A percentile compares a stretch with the other conserved stretches of the same genome.
Evolutionary conservation across 2,113 vertebrate genomes (phyloP).

Genomic region (Balaeniceps rex): DNA sequence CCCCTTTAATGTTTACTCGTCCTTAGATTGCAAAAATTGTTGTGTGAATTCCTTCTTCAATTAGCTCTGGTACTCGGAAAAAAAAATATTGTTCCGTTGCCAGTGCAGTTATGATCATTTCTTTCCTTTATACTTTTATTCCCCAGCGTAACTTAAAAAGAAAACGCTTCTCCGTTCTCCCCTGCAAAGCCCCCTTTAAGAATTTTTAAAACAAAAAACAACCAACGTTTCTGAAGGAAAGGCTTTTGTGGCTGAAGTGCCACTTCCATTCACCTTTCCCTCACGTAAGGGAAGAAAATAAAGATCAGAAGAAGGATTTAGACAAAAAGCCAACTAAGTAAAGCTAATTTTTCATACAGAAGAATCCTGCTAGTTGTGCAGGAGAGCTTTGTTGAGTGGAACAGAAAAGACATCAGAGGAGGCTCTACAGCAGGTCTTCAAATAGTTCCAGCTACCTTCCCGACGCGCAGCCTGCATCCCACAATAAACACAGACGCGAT

Average conservation of each 20-base stretch:
- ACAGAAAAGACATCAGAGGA: neutral
- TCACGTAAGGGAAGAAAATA: neutral
- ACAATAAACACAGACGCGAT: neutral
- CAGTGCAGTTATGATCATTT: conserved; percentile 26
- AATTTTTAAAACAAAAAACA: conserved; percentile 38
- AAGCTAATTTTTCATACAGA: conserved; percentile 24
- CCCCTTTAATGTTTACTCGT: conserved; percentile 53
- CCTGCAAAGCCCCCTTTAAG: conserved; percentile 23
- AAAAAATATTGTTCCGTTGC: conserved; percentile 4
- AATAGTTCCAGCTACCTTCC: neutral
- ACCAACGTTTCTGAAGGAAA: neutral
- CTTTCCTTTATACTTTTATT: conserved; percentile 46
- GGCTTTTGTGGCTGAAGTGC: conserved; percentile 27
- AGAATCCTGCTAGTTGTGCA: neutral
- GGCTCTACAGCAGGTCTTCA: neutral
- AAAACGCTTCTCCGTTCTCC: neutral
- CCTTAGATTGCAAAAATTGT: conserved; percentile 44
- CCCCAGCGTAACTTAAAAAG: conserved; percentile 38
- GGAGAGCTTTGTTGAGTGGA: neutral
- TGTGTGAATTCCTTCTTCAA: conserved; percentile 45
- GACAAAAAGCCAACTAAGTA: conserved; percentile 39
- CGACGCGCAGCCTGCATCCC: accelerated
- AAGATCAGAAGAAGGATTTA: conserved; percentile 54
- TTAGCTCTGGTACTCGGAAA: conserved; percentile 28
- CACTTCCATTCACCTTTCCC: conserved; percentile 43